Percentiles rank a stretch among this genome's conserved stretches.
Evolutionary conservation across 2,888 invertebrate genomes (phyloP).

Genomic region (Ethmia dodecea): DNA sequence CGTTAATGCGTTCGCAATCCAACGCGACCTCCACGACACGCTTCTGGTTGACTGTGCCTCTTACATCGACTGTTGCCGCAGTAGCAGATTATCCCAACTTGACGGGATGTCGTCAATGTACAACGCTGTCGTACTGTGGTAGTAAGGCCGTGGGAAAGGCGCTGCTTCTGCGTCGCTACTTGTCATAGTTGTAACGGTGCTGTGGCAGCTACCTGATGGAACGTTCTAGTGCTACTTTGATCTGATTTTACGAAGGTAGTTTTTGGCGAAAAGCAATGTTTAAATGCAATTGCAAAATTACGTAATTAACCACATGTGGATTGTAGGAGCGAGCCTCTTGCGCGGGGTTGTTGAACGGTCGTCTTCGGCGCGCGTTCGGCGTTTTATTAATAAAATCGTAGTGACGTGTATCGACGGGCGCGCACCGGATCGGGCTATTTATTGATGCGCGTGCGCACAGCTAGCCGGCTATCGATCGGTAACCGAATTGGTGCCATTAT

Average conservation of each 20-base stretch:
- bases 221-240: constrained; percentile 22
- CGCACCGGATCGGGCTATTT: constrained; percentile 61
- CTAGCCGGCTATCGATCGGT: constrained; percentile 39
- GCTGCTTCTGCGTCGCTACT: constrained; percentile 30
- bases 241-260: too few relatives aligned
- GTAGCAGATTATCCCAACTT: constrained; percentile 16
- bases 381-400: constrained; percentile 73
- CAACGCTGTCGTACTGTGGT: constrained; percentile 37
- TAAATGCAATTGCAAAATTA: too few relatives aligned
- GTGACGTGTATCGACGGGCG: constrained; percentile 68
- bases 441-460: constrained; percentile 59
- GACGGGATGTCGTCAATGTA: constrained; percentile 37
- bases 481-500: constrained; percentile 15
- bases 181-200: constrained; percentile 51
- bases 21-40: constrained; percentile 14
- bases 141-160: constrained; percentile 65
- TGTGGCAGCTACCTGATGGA: constrained; percentile 25
- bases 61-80: constrained; percentile 17
- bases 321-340: too few relatives aligned
- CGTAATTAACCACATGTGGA: too few relatives aligned
- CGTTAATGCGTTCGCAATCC: constrained; percentile 21
- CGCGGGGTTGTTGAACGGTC: constrained; percentile 63
- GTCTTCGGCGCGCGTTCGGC: constrained; percentile 42
- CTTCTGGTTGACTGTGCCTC: constrained; percentile 18
- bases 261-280: too few relatives aligned